These are phyloP conservation scores for Paragorgia papillata DNA, from an alignment of 92 coral and sea anemone species.

Conservation along the genomic window DNA sequence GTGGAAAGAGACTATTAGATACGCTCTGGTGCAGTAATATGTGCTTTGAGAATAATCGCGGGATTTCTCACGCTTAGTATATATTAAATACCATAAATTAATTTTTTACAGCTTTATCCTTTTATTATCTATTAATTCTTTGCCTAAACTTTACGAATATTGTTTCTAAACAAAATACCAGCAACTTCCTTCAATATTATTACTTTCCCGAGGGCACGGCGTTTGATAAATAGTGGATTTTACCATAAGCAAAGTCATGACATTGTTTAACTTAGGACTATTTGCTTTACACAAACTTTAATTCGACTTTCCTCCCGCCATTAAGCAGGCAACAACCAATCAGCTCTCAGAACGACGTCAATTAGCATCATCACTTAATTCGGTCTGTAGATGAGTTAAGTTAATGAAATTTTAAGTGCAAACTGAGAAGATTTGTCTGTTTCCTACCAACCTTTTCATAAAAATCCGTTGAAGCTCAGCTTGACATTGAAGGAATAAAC, in stretches of 20 bases:
- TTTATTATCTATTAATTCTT: too few relatives aligned
- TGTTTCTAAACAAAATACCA: background rate
- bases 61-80: slow-evolving; percentile 16
- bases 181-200: too few relatives aligned
- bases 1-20: slow-evolving; percentile 29
- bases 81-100: background rate
- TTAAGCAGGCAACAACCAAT: slow-evolving; percentile 38
- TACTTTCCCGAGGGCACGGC: background rate
- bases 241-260: background rate
- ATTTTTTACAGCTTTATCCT: slow-evolving; percentile 20
- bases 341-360: background rate
- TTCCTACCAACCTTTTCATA: slow-evolving; percentile 29
- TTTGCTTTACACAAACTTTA: slow-evolving; percentile 7
- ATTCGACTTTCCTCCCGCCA: slow-evolving; percentile 41
- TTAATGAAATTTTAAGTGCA: slow-evolving; percentile 36
- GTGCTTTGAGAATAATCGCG: slow-evolving; percentile 29
- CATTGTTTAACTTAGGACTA: slow-evolving; percentile 1
- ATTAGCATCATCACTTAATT: slow-evolving; percentile 37
- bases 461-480: slow-evolving; percentile 8
- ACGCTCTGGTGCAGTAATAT: slow-evolving; percentile 32
- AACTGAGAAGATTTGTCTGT: slow-evolving; percentile 35
- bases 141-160: background rate
- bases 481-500: slow-evolving; percentile 11
- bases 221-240: slow-evolving; percentile 2
- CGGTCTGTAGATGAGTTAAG: background rate